phyloP scores from a whole-genome alignment of 1,140 invertebrate species.

The Zaprionus ornatus region DNA sequence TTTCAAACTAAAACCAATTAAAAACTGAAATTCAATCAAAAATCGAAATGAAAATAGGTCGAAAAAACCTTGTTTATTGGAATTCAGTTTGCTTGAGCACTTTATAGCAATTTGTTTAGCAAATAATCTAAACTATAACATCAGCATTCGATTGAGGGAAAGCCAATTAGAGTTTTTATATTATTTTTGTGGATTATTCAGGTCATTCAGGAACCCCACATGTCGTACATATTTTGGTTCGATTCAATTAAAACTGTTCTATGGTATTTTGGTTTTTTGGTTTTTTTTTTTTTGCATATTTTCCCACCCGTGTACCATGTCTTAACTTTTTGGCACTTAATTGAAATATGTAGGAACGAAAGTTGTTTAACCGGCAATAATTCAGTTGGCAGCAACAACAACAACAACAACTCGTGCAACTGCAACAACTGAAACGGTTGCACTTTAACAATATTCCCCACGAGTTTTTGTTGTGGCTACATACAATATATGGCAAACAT shows the following conservation, averaged over 20 bases:
- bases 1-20: no score
- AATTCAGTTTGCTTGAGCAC: no score
- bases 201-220: neutral
- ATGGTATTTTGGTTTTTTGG: neutral
- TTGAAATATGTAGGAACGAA: constrained; percentile 61
- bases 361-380: constrained; percentile 68
- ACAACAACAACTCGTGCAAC: constrained; percentile 11
- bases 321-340: constrained; percentile 61
- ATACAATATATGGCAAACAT: constrained; percentile 33
- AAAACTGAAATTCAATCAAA: neutral
- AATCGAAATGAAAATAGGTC: neutral
- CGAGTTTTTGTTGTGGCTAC: constrained; percentile 19
- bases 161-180: no score
- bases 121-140: neutral
- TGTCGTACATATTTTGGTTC: neutral
- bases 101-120: no score
- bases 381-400: constrained; percentile 45
- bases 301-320: constrained; percentile 11
- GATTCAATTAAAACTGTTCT: constrained; percentile 26
- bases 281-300: neutral
- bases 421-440: constrained; percentile 18
- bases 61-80: neutral
- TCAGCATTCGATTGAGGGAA: neutral
- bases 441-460: constrained; percentile 33
- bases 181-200: neutral